Base-by-base conservation (phyloP, 2,113 vertebrate genomes). In the Lampris megalopsis region DNA sequence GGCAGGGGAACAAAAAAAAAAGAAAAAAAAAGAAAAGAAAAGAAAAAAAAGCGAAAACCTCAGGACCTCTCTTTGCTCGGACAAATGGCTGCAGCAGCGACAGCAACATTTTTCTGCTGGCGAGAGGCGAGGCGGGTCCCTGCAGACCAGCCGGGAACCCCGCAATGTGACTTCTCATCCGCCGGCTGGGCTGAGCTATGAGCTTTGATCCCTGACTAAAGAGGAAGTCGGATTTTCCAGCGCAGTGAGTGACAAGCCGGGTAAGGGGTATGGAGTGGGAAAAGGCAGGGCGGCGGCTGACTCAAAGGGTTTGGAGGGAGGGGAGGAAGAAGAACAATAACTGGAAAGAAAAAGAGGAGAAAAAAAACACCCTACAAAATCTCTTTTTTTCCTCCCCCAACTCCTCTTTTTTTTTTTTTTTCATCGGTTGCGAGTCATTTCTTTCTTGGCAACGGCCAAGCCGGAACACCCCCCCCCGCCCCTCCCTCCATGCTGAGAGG, bases 211-310 rank as follows among this genome's bases (percentile, higher is more conserved):
- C 83, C 74, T 66, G 71, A 73, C 85, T 87, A 77, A 76, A 77
- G 84, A 88, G 86, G 89, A 84, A 88, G 87, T 81, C 68, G 64
- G 85, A 91, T 93, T 91, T 92, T 88, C 86, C 79, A 60, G 80
- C 71, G 83, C 86, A 75, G 76, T 89, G 90, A 92, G 71, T 80
- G 89, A 92, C 79, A 75, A 85, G 71, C 62, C 9, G 11, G 64
- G 63, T 4, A 75, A 75, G 59, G 57, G 62, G 69, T 2, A 49
- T 57, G 81, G 64, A 75, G 54, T 63, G 63, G 74, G 76, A 86
- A 86, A 86, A 83, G 24, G 87, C 78, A 9, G 8, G 64, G 72
- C 53, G 53, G 82, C 88, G 73, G 64, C 81, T 58, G 81, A 77
- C 75, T 74, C 70, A 49, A 81, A 78, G 79, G 63, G 66, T 77